Percentiles rank a stretch among this genome's conserved stretches.
These are phyloP conservation scores for Hydrolagus affinis DNA, from an alignment of 2,113 vertebrate species.

Conservation along the genomic window DNA sequence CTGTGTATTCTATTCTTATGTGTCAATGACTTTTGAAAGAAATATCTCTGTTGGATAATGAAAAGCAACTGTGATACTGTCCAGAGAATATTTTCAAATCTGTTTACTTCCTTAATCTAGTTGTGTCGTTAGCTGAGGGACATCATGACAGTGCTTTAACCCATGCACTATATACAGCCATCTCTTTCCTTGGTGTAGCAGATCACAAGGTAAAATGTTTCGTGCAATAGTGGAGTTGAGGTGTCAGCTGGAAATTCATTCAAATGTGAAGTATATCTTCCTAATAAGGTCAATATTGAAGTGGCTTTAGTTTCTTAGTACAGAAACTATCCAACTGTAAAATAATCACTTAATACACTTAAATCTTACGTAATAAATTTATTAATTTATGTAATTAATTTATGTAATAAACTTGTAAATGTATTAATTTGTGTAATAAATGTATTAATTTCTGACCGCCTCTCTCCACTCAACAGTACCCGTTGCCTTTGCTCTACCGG, in stretches of 20 bases:
- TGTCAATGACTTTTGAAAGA: background rate
- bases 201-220: constrained; percentile 77
- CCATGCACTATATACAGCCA: constrained; percentile 83
- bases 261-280: background rate
- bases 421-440: background rate
- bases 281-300: background rate
- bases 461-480: too few species aligned
- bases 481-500: too few species aligned
- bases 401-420: constrained; percentile 35
- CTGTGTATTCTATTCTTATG: background rate
- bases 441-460: too few species aligned
- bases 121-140: constrained; percentile 72
- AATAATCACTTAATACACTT: too few species aligned
- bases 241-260: background rate
- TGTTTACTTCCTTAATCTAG: constrained; percentile 54
- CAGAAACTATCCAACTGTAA: too few species aligned
- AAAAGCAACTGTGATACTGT: background rate
- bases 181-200: constrained; percentile 85
- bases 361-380: too few species aligned
- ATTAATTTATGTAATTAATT: too few species aligned
- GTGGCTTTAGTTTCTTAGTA: background rate
- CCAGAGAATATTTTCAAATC: background rate
- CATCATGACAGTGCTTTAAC: constrained; percentile 94
- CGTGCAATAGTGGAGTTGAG: background rate
- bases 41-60: background rate